Conservation (phyloP, 2,797 vertebrate genomes). For the Carapus acus region DNA sequence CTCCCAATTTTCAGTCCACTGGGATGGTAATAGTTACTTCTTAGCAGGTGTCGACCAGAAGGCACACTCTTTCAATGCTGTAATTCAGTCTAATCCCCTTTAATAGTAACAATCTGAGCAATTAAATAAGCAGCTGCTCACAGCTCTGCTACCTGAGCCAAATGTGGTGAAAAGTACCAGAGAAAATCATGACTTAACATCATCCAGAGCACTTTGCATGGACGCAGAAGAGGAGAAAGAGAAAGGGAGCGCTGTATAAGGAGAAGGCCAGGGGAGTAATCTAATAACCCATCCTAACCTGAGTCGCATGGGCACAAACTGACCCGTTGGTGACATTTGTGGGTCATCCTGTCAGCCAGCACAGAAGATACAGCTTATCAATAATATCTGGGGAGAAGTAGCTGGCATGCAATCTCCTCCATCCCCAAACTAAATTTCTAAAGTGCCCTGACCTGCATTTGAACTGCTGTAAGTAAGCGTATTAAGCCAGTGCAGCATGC, state of each 20-base stretch:
- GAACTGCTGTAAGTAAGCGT: constrained; percentile 34
- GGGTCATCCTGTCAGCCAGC: too few species aligned
- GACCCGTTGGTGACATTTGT: constrained; percentile 24
- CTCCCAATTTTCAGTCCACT: too few species aligned
- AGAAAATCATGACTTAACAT: neutral
- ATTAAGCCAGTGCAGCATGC: constrained; percentile 31
- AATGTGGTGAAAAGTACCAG: neutral
- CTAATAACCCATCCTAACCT: too few species aligned
- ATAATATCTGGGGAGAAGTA: constrained; percentile 31
- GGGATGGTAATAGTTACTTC: too few species aligned
- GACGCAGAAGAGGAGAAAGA: too few species aligned
- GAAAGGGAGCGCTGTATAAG: too few species aligned
- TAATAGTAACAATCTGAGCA: neutral
- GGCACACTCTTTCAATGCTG: too few species aligned
- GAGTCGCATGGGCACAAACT: constrained; percentile 27
- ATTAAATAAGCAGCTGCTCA: neutral
- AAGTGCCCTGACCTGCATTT: constrained; percentile 43
- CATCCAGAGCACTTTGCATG: neutral
- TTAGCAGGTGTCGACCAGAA: too few species aligned
- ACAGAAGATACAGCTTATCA: constrained; percentile 19
- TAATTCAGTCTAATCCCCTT: neutral
- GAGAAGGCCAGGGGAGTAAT: too few species aligned
- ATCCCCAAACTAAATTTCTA: constrained; percentile 28
- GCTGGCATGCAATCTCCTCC: constrained; percentile 37
- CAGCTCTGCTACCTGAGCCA: neutral